Conservation (phyloP, 2,113 vertebrate genomes). For the Parotia lawesii region DNA sequence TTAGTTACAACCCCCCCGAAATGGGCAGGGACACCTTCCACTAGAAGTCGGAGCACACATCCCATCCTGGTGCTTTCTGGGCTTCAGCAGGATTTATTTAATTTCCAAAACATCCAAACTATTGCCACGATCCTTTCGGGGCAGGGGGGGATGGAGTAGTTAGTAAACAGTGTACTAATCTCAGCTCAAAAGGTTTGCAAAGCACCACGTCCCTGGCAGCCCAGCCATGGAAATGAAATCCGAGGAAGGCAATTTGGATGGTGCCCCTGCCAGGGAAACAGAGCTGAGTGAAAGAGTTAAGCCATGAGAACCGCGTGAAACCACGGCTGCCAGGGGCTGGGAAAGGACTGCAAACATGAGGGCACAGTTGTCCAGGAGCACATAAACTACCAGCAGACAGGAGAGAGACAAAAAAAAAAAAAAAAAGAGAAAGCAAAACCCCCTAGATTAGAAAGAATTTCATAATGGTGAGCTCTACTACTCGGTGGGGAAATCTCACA, state of each 20-base stretch:
- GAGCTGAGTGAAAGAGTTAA: neutral
- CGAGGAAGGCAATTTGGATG: neutral
- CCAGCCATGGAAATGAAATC: neutral
- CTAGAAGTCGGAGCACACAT: neutral
- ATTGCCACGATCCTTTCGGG: rapidly evolving
- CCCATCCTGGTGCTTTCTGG: neutral
- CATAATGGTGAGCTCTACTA: neutral
- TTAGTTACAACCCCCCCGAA: neutral
- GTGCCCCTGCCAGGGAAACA: neutral
- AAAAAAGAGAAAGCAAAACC: too few species aligned
- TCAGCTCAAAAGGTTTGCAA: constrained; percentile 3
- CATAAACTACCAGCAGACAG: neutral
- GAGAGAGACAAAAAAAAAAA: rapidly evolving
- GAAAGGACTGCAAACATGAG: neutral
- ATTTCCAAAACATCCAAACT: neutral
- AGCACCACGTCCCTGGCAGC: neutral
- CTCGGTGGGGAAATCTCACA: neutral
- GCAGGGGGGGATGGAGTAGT: neutral
- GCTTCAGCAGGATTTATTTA: neutral
- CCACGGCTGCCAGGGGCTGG: neutral
- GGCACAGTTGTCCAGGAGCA: neutral
- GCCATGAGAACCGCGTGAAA: neutral
- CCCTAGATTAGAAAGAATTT: neutral
- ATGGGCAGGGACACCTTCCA: neutral
- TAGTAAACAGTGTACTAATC: neutral